phyloP scores from a whole-genome alignment of 64 coral and sea anemone genomes.

The Astreopora myriophthalma region DNA sequence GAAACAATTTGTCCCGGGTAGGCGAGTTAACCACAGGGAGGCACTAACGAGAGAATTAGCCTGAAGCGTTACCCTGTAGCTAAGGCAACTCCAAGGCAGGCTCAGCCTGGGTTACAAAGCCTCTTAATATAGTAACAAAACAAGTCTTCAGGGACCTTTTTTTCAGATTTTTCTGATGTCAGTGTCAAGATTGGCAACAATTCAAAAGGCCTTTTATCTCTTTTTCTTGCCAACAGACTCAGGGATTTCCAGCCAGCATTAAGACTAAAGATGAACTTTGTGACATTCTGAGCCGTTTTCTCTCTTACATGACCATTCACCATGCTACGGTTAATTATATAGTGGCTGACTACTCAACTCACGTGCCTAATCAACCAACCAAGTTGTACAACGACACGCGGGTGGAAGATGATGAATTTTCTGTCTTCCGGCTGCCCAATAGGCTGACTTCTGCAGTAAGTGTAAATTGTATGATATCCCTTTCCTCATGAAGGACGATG shows the following conservation, averaged over 20 bases:
- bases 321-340: neutral
- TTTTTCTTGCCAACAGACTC: neutral
- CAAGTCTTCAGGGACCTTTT: no score
- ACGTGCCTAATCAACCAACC: constrained; percentile 6
- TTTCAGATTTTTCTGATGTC: no score
- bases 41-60: no score
- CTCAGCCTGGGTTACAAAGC: no score
- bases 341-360: neutral
- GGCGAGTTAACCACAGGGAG: no score
- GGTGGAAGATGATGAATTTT: neutral
- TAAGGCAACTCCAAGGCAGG: no score
- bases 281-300: neutral
- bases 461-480: neutral
- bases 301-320: neutral
- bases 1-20: no score
- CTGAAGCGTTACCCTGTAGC: no score
- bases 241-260: neutral
- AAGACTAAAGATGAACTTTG: neutral
- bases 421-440: neutral
- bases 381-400: constrained; percentile 1
- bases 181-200: no score
- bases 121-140: no score
- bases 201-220: no score
- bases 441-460: neutral
- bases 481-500: no score